phyloP scores from a whole-genome alignment of 2,113 vertebrate genomes.

The Dipodomys merriami region DNA sequence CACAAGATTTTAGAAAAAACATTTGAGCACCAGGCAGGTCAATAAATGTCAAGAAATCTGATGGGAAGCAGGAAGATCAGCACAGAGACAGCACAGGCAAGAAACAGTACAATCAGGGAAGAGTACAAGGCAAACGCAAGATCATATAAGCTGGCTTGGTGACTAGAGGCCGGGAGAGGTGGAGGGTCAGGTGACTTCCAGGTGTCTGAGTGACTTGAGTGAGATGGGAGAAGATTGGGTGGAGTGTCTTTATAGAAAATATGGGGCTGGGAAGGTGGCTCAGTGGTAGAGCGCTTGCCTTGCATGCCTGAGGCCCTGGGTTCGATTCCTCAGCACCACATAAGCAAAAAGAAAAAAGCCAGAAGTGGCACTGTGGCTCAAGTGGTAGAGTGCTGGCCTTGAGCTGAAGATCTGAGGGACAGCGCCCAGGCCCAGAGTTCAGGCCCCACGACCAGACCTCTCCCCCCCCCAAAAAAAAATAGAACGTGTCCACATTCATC shows the following conservation, averaged over 20 bases:
- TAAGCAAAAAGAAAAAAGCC: too few relatives aligned
- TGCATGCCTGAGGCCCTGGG: too few relatives aligned
- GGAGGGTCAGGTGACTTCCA: background rate
- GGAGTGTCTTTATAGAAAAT: background rate
- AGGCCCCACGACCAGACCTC: too few relatives aligned
- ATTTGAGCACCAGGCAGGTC: background rate
- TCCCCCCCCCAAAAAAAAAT: background rate
- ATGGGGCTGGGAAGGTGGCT: too few relatives aligned
- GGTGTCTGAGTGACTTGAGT: background rate
- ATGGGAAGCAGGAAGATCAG: background rate
- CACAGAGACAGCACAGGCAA: background rate
- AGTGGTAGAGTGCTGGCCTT: too few relatives aligned
- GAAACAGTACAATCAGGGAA: background rate
- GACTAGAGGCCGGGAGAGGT: background rate
- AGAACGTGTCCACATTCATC: background rate
- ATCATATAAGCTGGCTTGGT: background rate
- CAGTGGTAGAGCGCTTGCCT: too few relatives aligned
- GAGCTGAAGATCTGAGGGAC: too few relatives aligned
- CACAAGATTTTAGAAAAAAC: constrained; percentile 38
- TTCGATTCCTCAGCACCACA: too few relatives aligned
- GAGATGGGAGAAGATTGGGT: background rate
- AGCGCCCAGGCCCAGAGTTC: too few relatives aligned
- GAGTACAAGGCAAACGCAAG: background rate
- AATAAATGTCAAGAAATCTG: background rate
- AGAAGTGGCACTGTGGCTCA: too few relatives aligned